Conservation (phyloP, 2,797 vertebrate genomes). For the Hydrolagus colliei region DNA sequence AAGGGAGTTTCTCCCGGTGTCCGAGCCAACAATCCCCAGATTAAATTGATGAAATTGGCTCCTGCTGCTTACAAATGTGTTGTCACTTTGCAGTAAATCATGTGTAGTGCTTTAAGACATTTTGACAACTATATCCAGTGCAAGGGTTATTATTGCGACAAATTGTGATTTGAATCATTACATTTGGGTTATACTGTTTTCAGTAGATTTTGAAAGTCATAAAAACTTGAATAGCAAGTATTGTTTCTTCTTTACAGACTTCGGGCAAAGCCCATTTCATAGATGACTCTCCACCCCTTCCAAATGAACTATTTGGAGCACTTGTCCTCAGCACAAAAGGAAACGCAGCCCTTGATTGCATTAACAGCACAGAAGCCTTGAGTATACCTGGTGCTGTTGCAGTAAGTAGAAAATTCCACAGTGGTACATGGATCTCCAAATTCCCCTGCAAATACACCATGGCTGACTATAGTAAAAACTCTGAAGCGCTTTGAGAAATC, state of each 20-base stretch:
- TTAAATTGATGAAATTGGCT: too few relatives aligned
- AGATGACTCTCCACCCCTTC: not conserved
- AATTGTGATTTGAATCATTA: not conserved
- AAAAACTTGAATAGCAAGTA: not conserved
- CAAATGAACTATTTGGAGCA: constrained; percentile 1
- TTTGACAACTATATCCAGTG: too few relatives aligned
- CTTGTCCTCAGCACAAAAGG: constrained; percentile 18
- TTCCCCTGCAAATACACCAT: too few relatives aligned
- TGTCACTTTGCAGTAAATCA: too few relatives aligned
- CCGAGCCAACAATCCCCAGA: too few relatives aligned
- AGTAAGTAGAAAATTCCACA: constrained; percentile 4
- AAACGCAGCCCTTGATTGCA: not conserved
- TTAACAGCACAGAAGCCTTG: constrained; percentile 4
- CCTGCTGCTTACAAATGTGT: too few relatives aligned
- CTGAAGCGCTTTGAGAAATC: too few relatives aligned
- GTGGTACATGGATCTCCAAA: not conserved
- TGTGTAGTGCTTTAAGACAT: too few relatives aligned
- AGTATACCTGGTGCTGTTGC: constrained; percentile 24
- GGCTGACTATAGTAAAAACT: too few relatives aligned
- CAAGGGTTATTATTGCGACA: too few relatives aligned
- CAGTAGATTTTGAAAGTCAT: not conserved
- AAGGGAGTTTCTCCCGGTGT: too few relatives aligned
- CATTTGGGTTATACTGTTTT: not conserved
- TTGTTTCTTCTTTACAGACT: not conserved
- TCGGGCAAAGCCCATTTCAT: constrained; percentile 19